phyloP scores from a whole-genome alignment of 2,113 vertebrate species.

The Chascanopsetta lugubris region DNA sequence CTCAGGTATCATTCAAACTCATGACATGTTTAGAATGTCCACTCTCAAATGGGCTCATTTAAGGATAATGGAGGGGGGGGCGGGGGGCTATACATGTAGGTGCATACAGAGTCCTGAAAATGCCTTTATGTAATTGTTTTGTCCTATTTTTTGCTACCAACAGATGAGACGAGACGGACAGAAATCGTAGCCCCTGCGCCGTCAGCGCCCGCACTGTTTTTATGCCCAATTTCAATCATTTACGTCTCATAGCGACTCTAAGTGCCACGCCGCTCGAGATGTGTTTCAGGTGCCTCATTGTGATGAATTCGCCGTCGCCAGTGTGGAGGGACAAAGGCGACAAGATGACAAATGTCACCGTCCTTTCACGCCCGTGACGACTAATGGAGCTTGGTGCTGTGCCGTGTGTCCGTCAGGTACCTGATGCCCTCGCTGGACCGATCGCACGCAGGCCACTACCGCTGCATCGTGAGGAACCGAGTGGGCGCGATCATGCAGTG shows the following conservation, averaged over 20 bases:
- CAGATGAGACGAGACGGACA: too few relatives aligned
- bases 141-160: too few relatives aligned
- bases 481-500: slow-evolving; percentile 96
- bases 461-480: slow-evolving; percentile 96
- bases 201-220: not conserved
- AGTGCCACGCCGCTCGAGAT: slow-evolving; percentile 33
- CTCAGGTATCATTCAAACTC: too few relatives aligned
- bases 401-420: slow-evolving; percentile 82
- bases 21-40: too few relatives aligned
- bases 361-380: slow-evolving; percentile 50
- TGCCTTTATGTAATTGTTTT: too few relatives aligned
- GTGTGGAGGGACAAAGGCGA: slow-evolving; percentile 34
- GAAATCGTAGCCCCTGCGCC: too few relatives aligned
- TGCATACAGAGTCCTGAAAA: too few relatives aligned
- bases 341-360: slow-evolving; percentile 52
- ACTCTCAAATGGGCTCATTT: too few relatives aligned
- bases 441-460: slow-evolving; percentile 93
- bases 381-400: slow-evolving; percentile 53
- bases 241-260: slow-evolving; percentile 21
- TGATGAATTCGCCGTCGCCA: slow-evolving; percentile 50
- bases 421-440: slow-evolving; percentile 94
- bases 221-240: slow-evolving; percentile 12
- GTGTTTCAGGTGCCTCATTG: slow-evolving; percentile 43
- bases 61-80: too few relatives aligned
- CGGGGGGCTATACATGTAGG: too few relatives aligned